A percentile compares a stretch with the other conserved stretches of the same genome.
Evolutionary conservation across 2,797 vertebrate species (phyloP).

Genomic region (Podarcis lilfordi): DNA sequence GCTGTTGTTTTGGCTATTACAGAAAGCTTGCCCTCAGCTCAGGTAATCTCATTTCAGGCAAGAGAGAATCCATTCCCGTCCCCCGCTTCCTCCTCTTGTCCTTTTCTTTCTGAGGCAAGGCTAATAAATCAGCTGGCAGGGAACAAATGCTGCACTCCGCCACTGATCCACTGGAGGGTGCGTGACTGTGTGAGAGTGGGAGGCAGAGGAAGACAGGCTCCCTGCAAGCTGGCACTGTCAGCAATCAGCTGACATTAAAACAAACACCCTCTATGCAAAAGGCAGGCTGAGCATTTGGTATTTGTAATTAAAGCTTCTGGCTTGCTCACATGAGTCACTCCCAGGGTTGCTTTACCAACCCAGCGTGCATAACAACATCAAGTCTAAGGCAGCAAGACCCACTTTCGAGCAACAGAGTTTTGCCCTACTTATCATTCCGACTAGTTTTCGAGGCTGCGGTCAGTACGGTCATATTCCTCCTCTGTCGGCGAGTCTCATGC

Average conservation of each 20-base stretch:
- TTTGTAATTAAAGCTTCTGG: slow-evolving; percentile 37
- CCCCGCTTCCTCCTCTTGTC: slow-evolving; percentile 41
- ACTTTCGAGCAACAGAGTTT: neutral
- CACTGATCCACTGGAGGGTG: slow-evolving; percentile 38
- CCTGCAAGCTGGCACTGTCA: slow-evolving; percentile 35
- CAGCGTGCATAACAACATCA: slow-evolving; percentile 16
- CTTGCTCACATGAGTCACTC: neutral
- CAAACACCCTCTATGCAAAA: slow-evolving; percentile 41
- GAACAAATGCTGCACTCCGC: slow-evolving; percentile 21
- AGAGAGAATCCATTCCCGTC: slow-evolving; percentile 66
- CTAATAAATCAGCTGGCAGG: slow-evolving; percentile 44
- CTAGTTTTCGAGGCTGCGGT: neutral
- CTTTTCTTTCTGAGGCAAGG: slow-evolving; percentile 51
- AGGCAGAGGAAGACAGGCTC: slow-evolving; percentile 8
- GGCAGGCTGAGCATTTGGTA: slow-evolving; percentile 29
- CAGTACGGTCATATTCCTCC: neutral
- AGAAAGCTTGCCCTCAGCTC: slow-evolving; percentile 68
- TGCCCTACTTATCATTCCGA: slow-evolving; percentile 9
- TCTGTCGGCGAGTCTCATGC: neutral
- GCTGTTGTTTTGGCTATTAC: slow-evolving; percentile 61
- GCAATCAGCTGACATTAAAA: slow-evolving; percentile 37
- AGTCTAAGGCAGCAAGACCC: slow-evolving; percentile 10
- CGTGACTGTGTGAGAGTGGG: slow-evolving; percentile 15
- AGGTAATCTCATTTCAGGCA: neutral
- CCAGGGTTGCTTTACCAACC: slow-evolving; percentile 22